phyloP scores from a whole-genome alignment of 2,888 invertebrate species.

The Hesperia comma region DNA sequence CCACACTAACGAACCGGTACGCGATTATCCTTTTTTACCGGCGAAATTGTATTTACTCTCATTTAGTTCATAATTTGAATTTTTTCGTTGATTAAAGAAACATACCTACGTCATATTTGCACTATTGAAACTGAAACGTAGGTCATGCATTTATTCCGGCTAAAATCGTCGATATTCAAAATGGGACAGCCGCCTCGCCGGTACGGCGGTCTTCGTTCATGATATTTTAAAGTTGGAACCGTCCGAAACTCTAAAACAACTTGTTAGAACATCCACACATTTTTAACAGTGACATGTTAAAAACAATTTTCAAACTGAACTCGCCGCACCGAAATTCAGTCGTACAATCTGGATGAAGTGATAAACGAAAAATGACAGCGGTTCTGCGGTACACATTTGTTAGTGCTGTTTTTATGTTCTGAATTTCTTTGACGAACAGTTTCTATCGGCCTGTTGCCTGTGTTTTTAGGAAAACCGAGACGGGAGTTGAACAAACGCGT shows the following conservation, averaged over 20 bases:
- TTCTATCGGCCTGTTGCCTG: conserved; percentile 2
- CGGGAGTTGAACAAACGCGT: not conserved
- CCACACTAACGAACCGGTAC: conserved; percentile 45
- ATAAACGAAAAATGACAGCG: conserved; percentile 4
- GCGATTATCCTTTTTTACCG: conserved; percentile 42
- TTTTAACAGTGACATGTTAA: conserved; percentile 21
- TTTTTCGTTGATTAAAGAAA: conserved; percentile 22
- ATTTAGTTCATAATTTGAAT: conserved; percentile 26
- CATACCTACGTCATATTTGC: conserved; percentile 6
- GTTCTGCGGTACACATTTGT: conserved; percentile 7
- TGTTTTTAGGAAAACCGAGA: not conserved
- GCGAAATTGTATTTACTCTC: conserved; percentile 43
- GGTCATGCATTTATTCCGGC: not conserved
- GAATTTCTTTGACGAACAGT: conserved; percentile 13
- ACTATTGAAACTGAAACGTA: not conserved
- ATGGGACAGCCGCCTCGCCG: not conserved
- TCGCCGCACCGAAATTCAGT: conserved; percentile 17
- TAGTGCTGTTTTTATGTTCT: not conserved
- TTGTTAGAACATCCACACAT: conserved; percentile 12
- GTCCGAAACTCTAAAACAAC: conserved; percentile 2
- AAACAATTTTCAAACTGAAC: conserved; percentile 23
- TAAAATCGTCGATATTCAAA: conserved; percentile 9
- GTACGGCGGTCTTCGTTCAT: conserved; percentile 1
- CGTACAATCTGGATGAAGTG: conserved; percentile 7
- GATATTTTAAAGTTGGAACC: conserved; percentile 11